Evolutionary conservation across 2,113 vertebrate genomes (phyloP).

Genomic region (Neolamprologus devosi): DNA sequence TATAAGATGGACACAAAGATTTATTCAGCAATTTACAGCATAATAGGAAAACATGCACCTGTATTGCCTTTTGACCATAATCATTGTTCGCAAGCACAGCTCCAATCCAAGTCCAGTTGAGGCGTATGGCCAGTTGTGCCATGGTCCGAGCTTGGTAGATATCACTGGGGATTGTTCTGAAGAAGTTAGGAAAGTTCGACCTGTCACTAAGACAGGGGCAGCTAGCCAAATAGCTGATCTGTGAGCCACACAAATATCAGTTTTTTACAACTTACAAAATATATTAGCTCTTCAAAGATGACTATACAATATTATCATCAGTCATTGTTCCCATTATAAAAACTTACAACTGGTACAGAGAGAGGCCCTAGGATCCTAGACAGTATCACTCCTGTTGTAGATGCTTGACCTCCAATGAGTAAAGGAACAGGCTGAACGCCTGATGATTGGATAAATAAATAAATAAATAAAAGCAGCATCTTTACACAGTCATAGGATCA

Average conservation of each 20-base stretch:
- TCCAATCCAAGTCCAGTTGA: not conserved
- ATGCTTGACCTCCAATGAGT: conserved; percentile 65
- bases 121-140: conserved; percentile 40
- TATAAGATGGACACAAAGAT: not conserved
- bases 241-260: not conserved
- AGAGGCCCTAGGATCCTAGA: conserved; percentile 56
- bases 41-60: not conserved
- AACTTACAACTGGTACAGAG: conserved; percentile 65
- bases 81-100: not conserved
- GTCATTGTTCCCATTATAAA: too few species aligned
- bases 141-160: conserved; percentile 66
- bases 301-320: not conserved
- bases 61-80: not conserved
- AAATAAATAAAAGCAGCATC: not conserved
- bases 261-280: not conserved
- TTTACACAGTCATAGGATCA: not conserved
- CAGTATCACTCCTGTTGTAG: conserved; percentile 56
- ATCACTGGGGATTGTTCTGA: conserved; percentile 75
- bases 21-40: not conserved
- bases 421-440: conserved; percentile 36
- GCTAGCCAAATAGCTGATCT: conserved; percentile 72
- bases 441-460: not conserved
- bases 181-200: conserved; percentile 58
- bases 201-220: conserved; percentile 71
- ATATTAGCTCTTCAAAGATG: not conserved